Base-by-base conservation (phyloP, 1,140 invertebrate genomes). In the Pectinophora gossypiella region DNA sequence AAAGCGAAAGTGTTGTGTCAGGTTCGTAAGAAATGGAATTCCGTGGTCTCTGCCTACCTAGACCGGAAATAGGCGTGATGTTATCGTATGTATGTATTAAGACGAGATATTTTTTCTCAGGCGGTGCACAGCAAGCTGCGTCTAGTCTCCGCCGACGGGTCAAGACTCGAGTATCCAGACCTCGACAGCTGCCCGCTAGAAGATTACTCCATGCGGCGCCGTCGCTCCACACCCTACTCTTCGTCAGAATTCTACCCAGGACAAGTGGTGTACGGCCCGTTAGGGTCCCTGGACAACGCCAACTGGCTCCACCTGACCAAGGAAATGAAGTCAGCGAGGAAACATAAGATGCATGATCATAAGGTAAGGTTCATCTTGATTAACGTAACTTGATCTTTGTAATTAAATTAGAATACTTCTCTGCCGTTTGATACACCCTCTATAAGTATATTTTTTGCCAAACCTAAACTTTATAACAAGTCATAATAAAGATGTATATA, bases 221-320 rank as follows among this genome's bases (percentile, higher is more conserved):
- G 82, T 19, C 71, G 84, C 3, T 76, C 80, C 5, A 83, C 73
- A 1, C 80, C 75, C 2, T 85, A 84, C 61, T 81, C 76, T 2
- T 85, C 75, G 2, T 79, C 91, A 1, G 92, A 93, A 67, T 94
- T 92, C 70, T 96, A 95, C 74, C 93, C 93, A 7, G 94, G 94
- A 0, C 94, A 95, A 72, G 90, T 91, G 61, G 82, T 96, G 1
- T 93, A 91, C 72, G 94, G 94, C 4, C 91, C 91, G 0, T 77
- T 94, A 9, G 90, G 91, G 36, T 90, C 90, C 50, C 85, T 97
- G 32, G 92, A 94, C 59, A 91, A 91, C 48, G 94, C 93, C 2
- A 91, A 93, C 57, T 97, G 95, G 95, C 85, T 95, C 9, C 87
- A 92, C 23, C 90, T 91, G 54, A 94, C 94, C 6, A 94, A 95